Percentiles rank a stretch among this genome's conserved stretches.
These are phyloP conservation scores for Scortum barcoo DNA, from an alignment of 2,113 vertebrate species.

Conservation along the genomic window DNA sequence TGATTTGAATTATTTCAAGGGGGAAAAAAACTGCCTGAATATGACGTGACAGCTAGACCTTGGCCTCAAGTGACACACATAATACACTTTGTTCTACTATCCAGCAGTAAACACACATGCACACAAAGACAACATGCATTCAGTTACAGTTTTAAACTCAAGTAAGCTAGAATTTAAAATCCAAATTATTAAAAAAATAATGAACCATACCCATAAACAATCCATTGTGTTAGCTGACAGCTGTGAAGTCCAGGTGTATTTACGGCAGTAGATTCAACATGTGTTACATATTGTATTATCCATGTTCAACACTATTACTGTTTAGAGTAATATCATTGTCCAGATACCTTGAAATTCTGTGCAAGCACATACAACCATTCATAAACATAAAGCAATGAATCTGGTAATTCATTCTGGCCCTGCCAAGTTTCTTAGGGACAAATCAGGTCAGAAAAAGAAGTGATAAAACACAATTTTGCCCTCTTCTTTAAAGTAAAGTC, in stretches of 20 bases:
- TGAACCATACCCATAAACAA: background rate
- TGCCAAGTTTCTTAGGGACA: background rate
- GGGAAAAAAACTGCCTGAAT: no score
- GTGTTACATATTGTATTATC: background rate
- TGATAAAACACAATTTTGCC: background rate
- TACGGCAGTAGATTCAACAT: background rate
- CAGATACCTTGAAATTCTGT: no score
- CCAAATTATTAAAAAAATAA: background rate
- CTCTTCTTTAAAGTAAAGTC: background rate
- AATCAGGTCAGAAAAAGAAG: background rate
- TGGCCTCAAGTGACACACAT: background rate
- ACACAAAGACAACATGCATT: background rate
- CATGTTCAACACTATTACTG: background rate
- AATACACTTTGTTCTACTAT: background rate
- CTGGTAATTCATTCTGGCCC: background rate
- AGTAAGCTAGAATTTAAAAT: background rate
- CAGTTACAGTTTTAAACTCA: background rate
- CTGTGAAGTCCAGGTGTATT: background rate
- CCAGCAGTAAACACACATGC: background rate
- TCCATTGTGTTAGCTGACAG: background rate
- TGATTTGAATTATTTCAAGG: no score
- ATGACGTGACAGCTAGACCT: background rate
- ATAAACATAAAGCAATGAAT: background rate
- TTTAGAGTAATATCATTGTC: background rate
- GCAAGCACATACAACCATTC: no score